Base-by-base conservation (phyloP, 2,888 invertebrate species). In the Calliscelio sp. region DNA sequence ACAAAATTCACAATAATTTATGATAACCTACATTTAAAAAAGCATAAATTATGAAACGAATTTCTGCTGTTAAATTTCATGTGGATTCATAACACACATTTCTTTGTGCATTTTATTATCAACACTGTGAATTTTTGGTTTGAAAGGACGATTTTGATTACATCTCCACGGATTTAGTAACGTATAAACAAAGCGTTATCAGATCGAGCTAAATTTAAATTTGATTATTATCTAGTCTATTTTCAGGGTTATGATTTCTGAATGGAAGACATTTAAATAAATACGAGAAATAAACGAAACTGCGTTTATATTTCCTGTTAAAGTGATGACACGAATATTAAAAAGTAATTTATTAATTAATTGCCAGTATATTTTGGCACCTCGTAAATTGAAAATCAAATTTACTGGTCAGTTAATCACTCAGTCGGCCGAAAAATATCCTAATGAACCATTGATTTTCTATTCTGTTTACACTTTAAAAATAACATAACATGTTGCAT, bases 101-200 rank as follows among this genome's bases (percentile, higher is more conserved):
- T 70, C 25, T 70, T 44, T 11, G 14, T 44, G 22, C 53, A 28
- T 55, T 70, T 70, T 70, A 55, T 55, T 70, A 70, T 70, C 28
- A 70, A 55, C 55, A 55, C 44, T 55, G 25, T 28, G 11, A 55
- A 41, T 44, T 28, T 70, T 70, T 70, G 44, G 55, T 41, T 70
- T 55, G 25, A 70, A 70, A 70, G 41, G 70, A 49, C 49, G 32
- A 70, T 24, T 61, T 61, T 61, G 44, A 61, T 70, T 55, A 22
- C 53, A 70, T 70, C 68, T 70, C 4, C 8, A 55, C 44, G 44
- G 44, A 55, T 55, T 55, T 70, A 55, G 70, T 28, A 24, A 68
- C 35, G 35, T 38, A 68, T 68, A 68, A 70, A 70, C 55, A 70
- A n/a, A n/a, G 22, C 8, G 14, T 20, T 70, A 70, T 70, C 70